phyloP scores from a whole-genome alignment of 2,113 vertebrate species.

The Ctenomys sociabilis region DNA sequence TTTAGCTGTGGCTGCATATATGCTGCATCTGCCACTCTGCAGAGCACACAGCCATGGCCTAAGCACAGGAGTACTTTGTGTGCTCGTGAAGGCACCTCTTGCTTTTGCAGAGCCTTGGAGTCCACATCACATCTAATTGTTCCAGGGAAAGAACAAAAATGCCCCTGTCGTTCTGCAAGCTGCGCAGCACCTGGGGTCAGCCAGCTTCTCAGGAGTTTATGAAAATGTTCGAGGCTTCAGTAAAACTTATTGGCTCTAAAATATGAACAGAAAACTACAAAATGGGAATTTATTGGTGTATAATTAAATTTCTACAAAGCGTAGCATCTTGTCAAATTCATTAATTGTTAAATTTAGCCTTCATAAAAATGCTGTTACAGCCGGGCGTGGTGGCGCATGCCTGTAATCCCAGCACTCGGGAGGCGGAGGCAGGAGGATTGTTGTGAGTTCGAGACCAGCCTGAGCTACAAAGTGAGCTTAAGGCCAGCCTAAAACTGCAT shows the following conservation, averaged over 20 bases:
- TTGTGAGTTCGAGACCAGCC: no score
- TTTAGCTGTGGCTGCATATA: not conserved
- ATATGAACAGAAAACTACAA: slow-evolving; percentile 50
- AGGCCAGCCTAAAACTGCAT: no score
- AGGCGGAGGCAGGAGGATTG: no score
- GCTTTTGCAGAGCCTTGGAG: not conserved
- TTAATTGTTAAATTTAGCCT: slow-evolving; percentile 62
- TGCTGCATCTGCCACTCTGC: not conserved
- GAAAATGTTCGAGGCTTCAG: slow-evolving; percentile 27
- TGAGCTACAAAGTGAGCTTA: no score
- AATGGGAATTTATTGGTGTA: slow-evolving; percentile 58
- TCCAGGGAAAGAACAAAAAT: not conserved
- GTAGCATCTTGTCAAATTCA: slow-evolving; percentile 60
- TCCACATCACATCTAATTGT: not conserved
- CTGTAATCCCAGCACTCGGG: no score
- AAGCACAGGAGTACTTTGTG: not conserved
- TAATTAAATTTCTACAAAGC: slow-evolving; percentile 61
- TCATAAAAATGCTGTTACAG: slow-evolving; percentile 67
- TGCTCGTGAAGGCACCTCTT: not conserved
- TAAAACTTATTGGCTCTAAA: slow-evolving; percentile 49
- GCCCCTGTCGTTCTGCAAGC: not conserved
- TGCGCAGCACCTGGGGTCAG: not conserved
- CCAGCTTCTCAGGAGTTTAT: not conserved
- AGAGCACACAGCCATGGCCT: not conserved
- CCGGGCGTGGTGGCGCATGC: no score